phyloP scores from a whole-genome alignment of 2,888 invertebrate genomes.

The Caenorhabditis sp. region DNA sequence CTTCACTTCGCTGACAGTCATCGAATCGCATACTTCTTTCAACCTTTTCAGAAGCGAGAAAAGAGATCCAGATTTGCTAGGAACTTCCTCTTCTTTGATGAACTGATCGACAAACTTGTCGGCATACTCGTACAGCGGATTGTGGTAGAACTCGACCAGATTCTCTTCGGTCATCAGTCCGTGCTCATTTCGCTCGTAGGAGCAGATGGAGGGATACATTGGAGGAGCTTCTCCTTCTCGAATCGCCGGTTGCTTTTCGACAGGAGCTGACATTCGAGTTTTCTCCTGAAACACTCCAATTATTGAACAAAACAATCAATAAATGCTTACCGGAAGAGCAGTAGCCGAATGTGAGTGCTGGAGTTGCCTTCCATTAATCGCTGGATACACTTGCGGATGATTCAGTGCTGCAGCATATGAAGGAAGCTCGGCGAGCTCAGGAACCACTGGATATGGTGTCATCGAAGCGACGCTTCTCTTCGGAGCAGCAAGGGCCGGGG shows the following conservation, averaged over 20 bases:
- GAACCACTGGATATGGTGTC: slow-evolving; percentile 55
- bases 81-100: slow-evolving; percentile 74
- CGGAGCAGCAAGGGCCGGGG: slow-evolving; percentile 6
- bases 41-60: slow-evolving; percentile 71
- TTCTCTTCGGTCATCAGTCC: slow-evolving; percentile 78
- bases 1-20: slow-evolving; percentile 61
- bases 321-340: slow-evolving; percentile 37
- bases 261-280: slow-evolving; percentile 24
- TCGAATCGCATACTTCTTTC: slow-evolving; percentile 69
- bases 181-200: slow-evolving; percentile 83
- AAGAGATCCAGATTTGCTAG: slow-evolving; percentile 66
- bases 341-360: slow-evolving; percentile 49
- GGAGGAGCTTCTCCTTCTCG: slow-evolving; percentile 66
- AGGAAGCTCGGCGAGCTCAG: slow-evolving; percentile 58
- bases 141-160: slow-evolving; percentile 78
- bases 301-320: background rate
- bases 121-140: slow-evolving; percentile 78
- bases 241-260: slow-evolving; percentile 11
- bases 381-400: slow-evolving; percentile 55
- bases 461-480: slow-evolving; percentile 38
- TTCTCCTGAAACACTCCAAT: slow-evolving; percentile 33
- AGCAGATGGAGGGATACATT: slow-evolving; percentile 65
- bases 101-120: slow-evolving; percentile 80
- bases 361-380: slow-evolving; percentile 18
- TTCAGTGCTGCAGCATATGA: slow-evolving; percentile 53